Evolutionary conservation across 2,888 invertebrate genomes (phyloP).

Genomic region (Orchesella flavescens): DNA sequence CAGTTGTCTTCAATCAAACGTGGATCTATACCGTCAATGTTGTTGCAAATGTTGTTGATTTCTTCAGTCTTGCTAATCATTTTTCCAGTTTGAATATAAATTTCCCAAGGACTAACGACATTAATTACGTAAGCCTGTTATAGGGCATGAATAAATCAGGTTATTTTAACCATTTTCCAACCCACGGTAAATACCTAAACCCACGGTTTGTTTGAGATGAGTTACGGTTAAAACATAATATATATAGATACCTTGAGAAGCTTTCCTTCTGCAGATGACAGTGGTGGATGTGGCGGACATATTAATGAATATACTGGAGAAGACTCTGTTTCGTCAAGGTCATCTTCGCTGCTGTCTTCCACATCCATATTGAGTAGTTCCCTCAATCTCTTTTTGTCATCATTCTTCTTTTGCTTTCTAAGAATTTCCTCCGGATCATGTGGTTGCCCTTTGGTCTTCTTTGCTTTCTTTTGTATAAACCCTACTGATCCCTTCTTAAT

Average conservation of each 20-base stretch:
- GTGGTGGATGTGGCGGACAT: slow-evolving; percentile 17
- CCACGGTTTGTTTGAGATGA: no score
- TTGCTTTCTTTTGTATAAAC: background rate
- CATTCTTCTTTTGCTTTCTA: background rate
- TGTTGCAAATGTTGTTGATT: slow-evolving; percentile 32
- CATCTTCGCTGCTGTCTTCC: background rate
- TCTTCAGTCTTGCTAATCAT: slow-evolving; percentile 9
- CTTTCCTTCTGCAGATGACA: background rate
- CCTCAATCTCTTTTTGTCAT: slow-evolving; percentile 9
- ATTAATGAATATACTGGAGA: background rate
- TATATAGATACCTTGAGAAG: background rate
- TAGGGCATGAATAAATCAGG: background rate
- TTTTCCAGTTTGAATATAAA: slow-evolving; percentile 40
- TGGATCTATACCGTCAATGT: slow-evolving; percentile 8
- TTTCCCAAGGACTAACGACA: slow-evolving; percentile 49
- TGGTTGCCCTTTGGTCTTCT: background rate
- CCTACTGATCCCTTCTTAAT: background rate
- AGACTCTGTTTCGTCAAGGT: background rate
- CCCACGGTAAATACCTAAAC: no score
- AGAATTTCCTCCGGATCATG: background rate
- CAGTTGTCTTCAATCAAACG: slow-evolving; percentile 23
- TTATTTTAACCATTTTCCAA: background rate
- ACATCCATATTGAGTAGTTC: background rate
- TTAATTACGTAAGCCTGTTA: slow-evolving; percentile 29
- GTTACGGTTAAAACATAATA: no score